A percentile compares a stretch with the other conserved stretches of the same genome.
Conservation (phyloP, 1,140 invertebrate species). For the Muscidifurax raptorellus region DNA sequence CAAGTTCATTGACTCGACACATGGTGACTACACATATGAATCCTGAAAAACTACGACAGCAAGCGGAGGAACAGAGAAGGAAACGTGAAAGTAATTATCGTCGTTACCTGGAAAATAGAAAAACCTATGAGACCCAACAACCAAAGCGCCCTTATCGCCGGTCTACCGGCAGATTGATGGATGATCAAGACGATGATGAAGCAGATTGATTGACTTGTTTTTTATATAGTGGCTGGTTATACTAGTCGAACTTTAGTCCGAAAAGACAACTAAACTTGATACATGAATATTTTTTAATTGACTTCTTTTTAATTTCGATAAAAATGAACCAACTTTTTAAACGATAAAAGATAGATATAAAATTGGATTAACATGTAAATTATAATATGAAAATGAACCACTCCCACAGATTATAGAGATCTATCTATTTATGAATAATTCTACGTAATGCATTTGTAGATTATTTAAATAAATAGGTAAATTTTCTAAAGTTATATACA, state of each 20-base stretch:
- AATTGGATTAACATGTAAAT: conserved; percentile 7
- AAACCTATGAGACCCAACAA: conserved; percentile 72
- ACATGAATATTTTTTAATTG: conserved; percentile 21
- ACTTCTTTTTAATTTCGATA: conserved; percentile 8
- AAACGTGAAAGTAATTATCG: conserved; percentile 74
- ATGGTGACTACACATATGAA: conserved; percentile 75
- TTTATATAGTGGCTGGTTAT: conserved; percentile 22
- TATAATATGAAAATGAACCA: background rate
- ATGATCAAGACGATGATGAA: conserved; percentile 61
- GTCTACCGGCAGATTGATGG: conserved; percentile 52
- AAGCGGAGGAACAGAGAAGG: conserved; percentile 72
- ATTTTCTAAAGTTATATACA: conserved; percentile 5
- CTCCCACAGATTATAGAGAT: background rate
- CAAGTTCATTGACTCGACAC: conserved; percentile 74
- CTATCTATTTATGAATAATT: conserved; percentile 34
- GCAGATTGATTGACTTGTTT: conserved; percentile 33
- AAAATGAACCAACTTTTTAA: conserved; percentile 18
- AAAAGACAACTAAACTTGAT: conserved; percentile 9
- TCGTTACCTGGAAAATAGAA: conserved; percentile 72
- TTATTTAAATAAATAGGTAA: conserved; percentile 2
- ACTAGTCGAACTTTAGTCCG: conserved; percentile 23
- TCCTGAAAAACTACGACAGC: conserved; percentile 71
- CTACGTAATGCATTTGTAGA: background rate
- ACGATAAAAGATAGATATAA: background rate
- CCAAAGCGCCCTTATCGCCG: conserved; percentile 63